Percentiles rank a stretch among this genome's conserved stretches.
phyloP scores from a whole-genome alignment of 2,797 vertebrate genomes.

The Sus cebifrons region DNA sequence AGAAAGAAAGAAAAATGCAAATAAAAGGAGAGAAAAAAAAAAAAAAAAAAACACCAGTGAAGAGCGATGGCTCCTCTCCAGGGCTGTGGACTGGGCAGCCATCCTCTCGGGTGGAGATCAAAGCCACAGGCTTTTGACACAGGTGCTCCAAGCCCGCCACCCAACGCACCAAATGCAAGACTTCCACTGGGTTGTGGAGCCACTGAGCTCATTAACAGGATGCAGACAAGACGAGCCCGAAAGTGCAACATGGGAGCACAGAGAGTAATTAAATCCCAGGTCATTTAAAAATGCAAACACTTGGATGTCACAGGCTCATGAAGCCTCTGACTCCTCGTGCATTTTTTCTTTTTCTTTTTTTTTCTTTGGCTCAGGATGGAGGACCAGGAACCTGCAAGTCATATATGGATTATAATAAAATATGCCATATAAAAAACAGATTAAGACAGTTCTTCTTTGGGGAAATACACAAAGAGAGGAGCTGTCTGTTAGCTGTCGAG shows the following conservation, averaged over 20 bases:
- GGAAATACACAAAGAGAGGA: slow-evolving; percentile 91
- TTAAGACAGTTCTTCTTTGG: slow-evolving; percentile 92
- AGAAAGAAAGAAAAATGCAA: too few relatives aligned
- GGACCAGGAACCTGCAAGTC: slow-evolving; percentile 88
- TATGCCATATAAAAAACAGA: slow-evolving; percentile 91
- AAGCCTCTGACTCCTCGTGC: slow-evolving; percentile 87
- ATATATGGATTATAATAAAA: slow-evolving; percentile 91
- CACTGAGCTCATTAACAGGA: slow-evolving; percentile 92
- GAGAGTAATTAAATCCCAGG: slow-evolving; percentile 92
- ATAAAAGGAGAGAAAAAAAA: not conserved
- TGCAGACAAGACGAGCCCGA: slow-evolving; percentile 89
- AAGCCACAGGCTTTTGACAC: slow-evolving; percentile 85
- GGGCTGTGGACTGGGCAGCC: slow-evolving; percentile 30
- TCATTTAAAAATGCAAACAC: slow-evolving; percentile 92
- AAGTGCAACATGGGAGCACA: slow-evolving; percentile 88
- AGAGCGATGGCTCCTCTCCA: slow-evolving; percentile 23
- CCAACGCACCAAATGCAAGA: slow-evolving; percentile 88
- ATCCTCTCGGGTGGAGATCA: slow-evolving; percentile 64
- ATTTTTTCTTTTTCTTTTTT: not conserved
- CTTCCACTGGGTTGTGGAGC: slow-evolving; percentile 89
- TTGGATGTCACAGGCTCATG: slow-evolving; percentile 89
- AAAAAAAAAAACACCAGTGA: not conserved
- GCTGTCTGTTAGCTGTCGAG: slow-evolving; percentile 93
- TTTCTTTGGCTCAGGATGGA: slow-evolving; percentile 71
- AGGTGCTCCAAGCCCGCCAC: slow-evolving; percentile 88